Evolutionary conservation across 2,113 vertebrate species (phyloP).

Genomic region (Vanacampus margaritifer): DNA sequence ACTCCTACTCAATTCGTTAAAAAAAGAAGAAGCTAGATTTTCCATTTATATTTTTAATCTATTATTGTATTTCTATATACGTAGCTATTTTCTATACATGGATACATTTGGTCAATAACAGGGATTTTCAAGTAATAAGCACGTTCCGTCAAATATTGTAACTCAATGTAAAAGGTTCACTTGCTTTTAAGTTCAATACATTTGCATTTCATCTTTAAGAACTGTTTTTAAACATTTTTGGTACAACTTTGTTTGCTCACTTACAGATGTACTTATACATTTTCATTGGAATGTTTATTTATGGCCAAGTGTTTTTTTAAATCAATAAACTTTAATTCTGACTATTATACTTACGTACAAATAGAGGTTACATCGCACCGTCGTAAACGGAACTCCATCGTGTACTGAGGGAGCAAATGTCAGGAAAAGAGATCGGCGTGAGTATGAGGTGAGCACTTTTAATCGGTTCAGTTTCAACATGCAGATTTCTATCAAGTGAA

Average conservation of each 20-base stretch:
- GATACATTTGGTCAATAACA: too few species aligned
- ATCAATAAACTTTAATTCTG: too few species aligned
- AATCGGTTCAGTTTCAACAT: constrained; percentile 76
- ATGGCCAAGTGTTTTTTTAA: neutral
- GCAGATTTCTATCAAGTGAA: constrained; percentile 61
- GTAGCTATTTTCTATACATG: too few species aligned
- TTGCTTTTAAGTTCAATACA: too few species aligned
- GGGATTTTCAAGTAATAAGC: too few species aligned
- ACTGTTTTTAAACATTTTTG: neutral
- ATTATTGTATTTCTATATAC: too few species aligned
- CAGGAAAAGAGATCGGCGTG: neutral
- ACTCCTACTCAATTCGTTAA: too few species aligned
- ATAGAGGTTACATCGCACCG: neutral
- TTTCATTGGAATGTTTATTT: too few species aligned
- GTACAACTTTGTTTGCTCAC: neutral
- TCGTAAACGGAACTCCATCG: neutral
- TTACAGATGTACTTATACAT: neutral
- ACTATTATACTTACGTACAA: neutral
- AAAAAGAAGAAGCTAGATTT: neutral
- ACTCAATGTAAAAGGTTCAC: too few species aligned
- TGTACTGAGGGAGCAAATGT: neutral
- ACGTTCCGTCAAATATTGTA: too few species aligned
- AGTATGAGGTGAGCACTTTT: constrained; percentile 66
- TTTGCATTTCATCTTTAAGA: neutral
- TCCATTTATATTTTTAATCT: too few species aligned